Evolutionary conservation across 37 sponge, comb jelly and placozoan genomes (phyloP), one percentile per base, ranked within the genome.

Genomic region (Beroe forskalii): DNA sequence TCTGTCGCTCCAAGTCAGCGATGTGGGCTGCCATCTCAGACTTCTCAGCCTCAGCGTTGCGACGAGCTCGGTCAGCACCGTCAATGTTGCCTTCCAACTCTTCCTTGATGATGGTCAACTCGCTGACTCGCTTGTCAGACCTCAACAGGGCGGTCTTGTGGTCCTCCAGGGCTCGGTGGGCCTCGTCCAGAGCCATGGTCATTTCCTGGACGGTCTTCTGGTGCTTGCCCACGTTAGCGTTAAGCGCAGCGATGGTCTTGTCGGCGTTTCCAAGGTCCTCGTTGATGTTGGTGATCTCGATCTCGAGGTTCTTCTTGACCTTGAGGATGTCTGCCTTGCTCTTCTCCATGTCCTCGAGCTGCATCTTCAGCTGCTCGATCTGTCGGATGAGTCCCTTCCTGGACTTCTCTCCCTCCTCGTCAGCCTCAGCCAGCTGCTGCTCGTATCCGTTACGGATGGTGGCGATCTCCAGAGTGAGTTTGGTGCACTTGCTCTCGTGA

Each of bases 191-290:
- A 80, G 86, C 86, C 86, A 80, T 80, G 86, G 86, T 80, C 86
- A 80, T 41, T 28, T 80, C 86, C 86, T 80, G 86, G 48, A 80
- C 86, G 55, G 86, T 80, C 86, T 80, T 80, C 86, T 80, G 86
- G 86, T 80, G 86, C 64, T 94, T 94, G 43, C 91, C 90, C 4
- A 96, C 69, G 76, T 94, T 94, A 28, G 93, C 76, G 91, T 94
- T 92, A 36, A 96, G 92, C 25, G 72, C 76, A 43, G 92, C 55
- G 33, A 64, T 91, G 76, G 86, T 91, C 67, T 95, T 94, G 89
- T 94, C 94, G 38, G 95, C 91, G 31, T 97, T 96, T 37, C 92
- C 95, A 38, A 94, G 72, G n/a, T 93, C 92, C 30, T 91, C 90
- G 41, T 93, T 92, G 66, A 93, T 90, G 60, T 92, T 91, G 19